phyloP scores from a whole-genome alignment of 2,888 invertebrate species.

The Carabus problematicus region DNA sequence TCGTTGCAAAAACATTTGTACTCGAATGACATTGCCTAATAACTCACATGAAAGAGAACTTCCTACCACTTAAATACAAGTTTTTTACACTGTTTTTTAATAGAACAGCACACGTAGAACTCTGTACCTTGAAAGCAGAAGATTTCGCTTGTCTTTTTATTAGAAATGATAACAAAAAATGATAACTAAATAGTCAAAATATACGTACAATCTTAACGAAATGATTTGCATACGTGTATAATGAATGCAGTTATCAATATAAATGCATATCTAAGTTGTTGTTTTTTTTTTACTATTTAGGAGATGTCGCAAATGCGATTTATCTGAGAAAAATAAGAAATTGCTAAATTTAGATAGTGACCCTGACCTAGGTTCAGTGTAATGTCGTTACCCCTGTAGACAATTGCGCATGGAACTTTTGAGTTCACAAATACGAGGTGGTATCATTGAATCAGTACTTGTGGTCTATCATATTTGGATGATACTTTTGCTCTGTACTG shows the following conservation, averaged over 20 bases:
- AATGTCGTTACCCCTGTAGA: conserved; percentile 28
- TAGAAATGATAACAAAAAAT: not conserved
- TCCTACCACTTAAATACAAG: not conserved
- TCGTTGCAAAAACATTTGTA: too few relatives aligned
- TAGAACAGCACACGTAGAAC: not conserved
- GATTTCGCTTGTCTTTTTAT: not conserved
- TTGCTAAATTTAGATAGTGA: conserved; percentile 29
- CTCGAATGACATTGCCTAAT: not conserved
- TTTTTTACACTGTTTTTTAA: not conserved
- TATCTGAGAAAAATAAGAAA: conserved; percentile 25
- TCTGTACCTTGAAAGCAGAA: not conserved
- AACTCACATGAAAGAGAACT: not conserved
- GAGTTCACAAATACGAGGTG: not conserved
- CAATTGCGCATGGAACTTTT: too few relatives aligned
- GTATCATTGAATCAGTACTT: not conserved
- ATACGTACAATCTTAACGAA: not conserved
- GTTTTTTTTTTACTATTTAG: not conserved
- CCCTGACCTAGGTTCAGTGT: conserved; percentile 35
- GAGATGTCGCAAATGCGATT: conserved; percentile 15
- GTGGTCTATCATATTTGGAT: not conserved
- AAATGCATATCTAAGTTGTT: not conserved
- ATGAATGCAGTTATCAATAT: not conserved
- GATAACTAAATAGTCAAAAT: too few relatives aligned
- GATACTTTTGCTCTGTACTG: not conserved
- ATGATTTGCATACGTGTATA: not conserved